phyloP scores from a whole-genome alignment of 2,888 invertebrate species.

The Parochlus steinenii region DNA sequence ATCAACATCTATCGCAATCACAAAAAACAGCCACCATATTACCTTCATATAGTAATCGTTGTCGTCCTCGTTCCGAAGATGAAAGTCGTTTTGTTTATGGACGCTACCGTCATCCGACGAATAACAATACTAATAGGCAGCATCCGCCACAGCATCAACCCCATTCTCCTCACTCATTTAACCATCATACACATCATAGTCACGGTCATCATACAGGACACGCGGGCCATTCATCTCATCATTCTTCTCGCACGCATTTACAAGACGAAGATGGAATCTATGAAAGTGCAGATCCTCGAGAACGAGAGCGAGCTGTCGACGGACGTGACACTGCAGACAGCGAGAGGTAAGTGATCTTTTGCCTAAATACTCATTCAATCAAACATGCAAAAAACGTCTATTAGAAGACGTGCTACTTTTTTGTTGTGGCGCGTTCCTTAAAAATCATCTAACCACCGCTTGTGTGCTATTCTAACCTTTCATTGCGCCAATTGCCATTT shows the following conservation, averaged over 20 bases:
- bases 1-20: constrained; percentile 33
- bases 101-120: constrained; percentile 38
- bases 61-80: constrained; percentile 44
- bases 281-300: constrained; percentile 67
- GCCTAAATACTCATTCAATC: neutral
- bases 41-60: constrained; percentile 37
- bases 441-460: too few relatives aligned
- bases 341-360: constrained; percentile 53
- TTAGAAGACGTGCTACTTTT: too few relatives aligned
- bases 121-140: constrained; percentile 32
- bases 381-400: constrained; percentile 9
- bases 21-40: constrained; percentile 34
- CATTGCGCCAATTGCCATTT: too few relatives aligned
- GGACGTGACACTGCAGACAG: constrained; percentile 70
- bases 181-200: constrained; percentile 33
- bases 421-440: too few relatives aligned
- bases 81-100: constrained; percentile 61
- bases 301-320: constrained; percentile 38
- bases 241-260: constrained; percentile 39
- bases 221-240: constrained; percentile 33
- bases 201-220: constrained; percentile 32
- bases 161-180: constrained; percentile 32
- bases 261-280: constrained; percentile 73
- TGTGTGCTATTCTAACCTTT: too few relatives aligned
- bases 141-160: constrained; percentile 36